Evolutionary conservation across 2,888 invertebrate species (phyloP), one percentile per base, ranked within the genome.

Genomic region (Erebia palarica): DNA sequence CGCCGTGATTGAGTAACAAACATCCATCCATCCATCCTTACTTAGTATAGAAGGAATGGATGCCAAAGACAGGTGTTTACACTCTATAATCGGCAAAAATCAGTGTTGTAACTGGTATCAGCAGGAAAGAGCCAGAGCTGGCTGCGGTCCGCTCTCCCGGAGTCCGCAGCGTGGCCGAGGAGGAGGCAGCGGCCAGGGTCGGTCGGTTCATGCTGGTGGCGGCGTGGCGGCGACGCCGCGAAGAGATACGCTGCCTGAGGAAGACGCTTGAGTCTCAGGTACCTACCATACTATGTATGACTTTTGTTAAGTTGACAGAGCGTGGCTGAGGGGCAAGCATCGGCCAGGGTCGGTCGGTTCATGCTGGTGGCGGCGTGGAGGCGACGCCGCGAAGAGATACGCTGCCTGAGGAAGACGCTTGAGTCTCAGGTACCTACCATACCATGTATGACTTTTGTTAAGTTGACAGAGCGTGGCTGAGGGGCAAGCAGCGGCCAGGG

Each of bases 351-450:
- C 57, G 91, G 89, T 27, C 86, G 87, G 69, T 88, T 92, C 76
- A 87, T 95, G 84, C 79, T 94, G 78, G 75, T 94, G 65, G 89
- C 91, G 57, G 93, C 94, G 0, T 95, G 95, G 95, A 84, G 95
- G 47, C 85, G 88, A 3, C 89, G 94, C 42, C 87, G 94, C 44
- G 87, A 89, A 59, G 94, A 94, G 72, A 84, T 93, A 55, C 82
- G 84, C 1, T 90, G 91, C 58, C 82, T 94, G 13, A 83, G 92
- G 67, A 87, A 85, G 77, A 93, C 91, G 7, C 83, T 94, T 65
- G 91, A 92, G 70, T 82, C 85, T 18, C 89, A 94, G 82, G 91
- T 89, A 58, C 57, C 21, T 21, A 21, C 21, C 16, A 5, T 36
- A 36, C 7, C 36, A 36, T 36, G 36, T 36, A n/a, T n/a, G n/a